phyloP scores from a whole-genome alignment of 2,113 vertebrate genomes.

The Microcebus tavaratra region DNA sequence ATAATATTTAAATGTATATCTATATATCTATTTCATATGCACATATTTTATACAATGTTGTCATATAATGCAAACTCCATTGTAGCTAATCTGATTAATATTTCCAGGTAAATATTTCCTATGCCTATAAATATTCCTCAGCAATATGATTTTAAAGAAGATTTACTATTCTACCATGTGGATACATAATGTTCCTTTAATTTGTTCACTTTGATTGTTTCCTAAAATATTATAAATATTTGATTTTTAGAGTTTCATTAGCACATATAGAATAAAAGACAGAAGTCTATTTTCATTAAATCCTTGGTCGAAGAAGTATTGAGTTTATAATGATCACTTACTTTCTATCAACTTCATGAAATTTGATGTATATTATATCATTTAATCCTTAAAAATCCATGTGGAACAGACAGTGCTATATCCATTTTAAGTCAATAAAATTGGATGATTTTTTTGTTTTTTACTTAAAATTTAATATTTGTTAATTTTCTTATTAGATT shows the following conservation, averaged over 20 bases:
- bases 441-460: neutral
- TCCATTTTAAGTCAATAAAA: neutral
- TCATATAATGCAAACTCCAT: neutral
- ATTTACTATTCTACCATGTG: neutral
- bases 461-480: too few species aligned
- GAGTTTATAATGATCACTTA: neutral
- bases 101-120: neutral
- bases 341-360: neutral
- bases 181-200: neutral
- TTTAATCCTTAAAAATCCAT: neutral
- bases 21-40: neutral
- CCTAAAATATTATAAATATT: neutral
- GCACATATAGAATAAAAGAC: neutral
- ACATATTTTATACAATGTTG: neutral
- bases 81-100: neutral
- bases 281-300: neutral
- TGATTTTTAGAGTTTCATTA: neutral
- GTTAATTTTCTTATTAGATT: too few species aligned
- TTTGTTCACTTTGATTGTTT: neutral
- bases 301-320: neutral
- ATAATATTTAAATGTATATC: neutral
- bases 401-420: neutral
- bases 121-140: neutral
- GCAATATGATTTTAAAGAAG: neutral
- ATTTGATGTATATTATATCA: neutral